Evolutionary conservation across 2,888 invertebrate genomes (phyloP).

Genomic region (Brachyopa scutellaris): DNA sequence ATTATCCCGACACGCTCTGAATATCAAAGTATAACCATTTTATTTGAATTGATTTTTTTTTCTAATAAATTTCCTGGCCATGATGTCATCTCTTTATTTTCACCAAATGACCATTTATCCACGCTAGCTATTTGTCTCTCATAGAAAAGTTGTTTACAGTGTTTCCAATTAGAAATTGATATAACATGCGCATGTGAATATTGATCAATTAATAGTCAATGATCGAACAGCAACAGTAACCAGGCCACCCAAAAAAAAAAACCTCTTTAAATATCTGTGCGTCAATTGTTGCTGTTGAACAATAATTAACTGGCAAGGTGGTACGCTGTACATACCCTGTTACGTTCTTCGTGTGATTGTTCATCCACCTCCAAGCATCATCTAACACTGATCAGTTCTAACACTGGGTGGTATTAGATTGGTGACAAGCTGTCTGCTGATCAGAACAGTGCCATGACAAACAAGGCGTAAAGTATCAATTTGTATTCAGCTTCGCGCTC

Average conservation of each 20-base stretch:
- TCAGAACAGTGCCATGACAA: not conserved
- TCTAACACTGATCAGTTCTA: conserved; percentile 3
- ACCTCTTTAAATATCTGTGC: not conserved
- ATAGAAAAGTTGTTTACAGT: conserved; percentile 15
- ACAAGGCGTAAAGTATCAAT: conserved; percentile 9
- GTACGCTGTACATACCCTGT: not conserved
- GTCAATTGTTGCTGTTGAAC: conserved; percentile 1
- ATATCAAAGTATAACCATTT: not conserved
- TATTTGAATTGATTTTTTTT: too few species aligned
- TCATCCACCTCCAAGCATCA: not conserved
- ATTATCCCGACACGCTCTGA: not conserved
- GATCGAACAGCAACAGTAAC: conserved; percentile 13
- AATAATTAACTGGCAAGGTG: not conserved
- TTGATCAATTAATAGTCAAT: conserved; percentile 46
- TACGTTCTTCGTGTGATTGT: not conserved
- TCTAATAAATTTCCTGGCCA: not conserved
- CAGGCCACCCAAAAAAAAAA: conserved; percentile 35
- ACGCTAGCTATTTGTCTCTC: not conserved
- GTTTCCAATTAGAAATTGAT: conserved; percentile 38
- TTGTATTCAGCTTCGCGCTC: conserved; percentile 33
- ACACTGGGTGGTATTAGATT: conserved; percentile 20
- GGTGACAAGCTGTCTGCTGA: conserved; percentile 67
- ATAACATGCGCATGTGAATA: conserved; percentile 18
- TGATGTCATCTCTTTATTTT: conserved; percentile 50
- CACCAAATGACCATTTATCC: conserved; percentile 12